These are phyloP conservation scores for Acanthosepion lycidas DNA, from an alignment of 2,888 invertebrate genomes.

Conservation along the genomic window DNA sequence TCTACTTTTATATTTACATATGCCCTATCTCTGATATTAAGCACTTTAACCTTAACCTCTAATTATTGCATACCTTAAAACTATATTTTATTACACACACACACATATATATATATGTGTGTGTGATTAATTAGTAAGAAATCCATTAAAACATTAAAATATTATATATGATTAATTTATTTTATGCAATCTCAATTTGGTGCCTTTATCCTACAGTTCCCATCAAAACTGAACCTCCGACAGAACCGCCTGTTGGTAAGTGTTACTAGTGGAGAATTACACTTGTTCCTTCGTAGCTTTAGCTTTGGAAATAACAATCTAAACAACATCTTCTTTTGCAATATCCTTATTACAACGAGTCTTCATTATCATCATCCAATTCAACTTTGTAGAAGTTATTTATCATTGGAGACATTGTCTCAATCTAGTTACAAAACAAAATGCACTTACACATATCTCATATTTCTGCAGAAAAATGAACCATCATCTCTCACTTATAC, in stretches of 20 bases:
- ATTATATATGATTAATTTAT: too few species aligned
- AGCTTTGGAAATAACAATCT: not conserved
- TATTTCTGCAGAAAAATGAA: not conserved
- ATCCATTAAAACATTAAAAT: too few species aligned
- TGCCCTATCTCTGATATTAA: too few species aligned
- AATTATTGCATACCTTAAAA: too few species aligned
- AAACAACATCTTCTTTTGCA: not conserved
- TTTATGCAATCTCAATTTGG: not conserved
- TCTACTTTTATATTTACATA: too few species aligned
- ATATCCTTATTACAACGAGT: not conserved
- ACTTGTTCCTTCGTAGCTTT: not conserved
- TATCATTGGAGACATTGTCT: not conserved
- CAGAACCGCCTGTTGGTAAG: conserved; percentile 42
- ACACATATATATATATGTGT: too few species aligned
- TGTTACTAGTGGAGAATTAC: not conserved
- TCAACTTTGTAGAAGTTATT: too few species aligned
- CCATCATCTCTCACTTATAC: too few species aligned
- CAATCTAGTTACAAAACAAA: not conserved
- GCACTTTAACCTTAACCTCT: too few species aligned
- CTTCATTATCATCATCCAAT: not conserved
- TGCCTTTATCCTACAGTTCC: not conserved
- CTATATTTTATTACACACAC: too few species aligned
- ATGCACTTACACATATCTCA: not conserved
- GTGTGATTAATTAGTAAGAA: not conserved
- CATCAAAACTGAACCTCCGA: conserved; percentile 34